These are phyloP conservation scores for Branchipolynoe longqiensis DNA, from an alignment of 2,888 invertebrate species.

Conservation along the genomic window DNA sequence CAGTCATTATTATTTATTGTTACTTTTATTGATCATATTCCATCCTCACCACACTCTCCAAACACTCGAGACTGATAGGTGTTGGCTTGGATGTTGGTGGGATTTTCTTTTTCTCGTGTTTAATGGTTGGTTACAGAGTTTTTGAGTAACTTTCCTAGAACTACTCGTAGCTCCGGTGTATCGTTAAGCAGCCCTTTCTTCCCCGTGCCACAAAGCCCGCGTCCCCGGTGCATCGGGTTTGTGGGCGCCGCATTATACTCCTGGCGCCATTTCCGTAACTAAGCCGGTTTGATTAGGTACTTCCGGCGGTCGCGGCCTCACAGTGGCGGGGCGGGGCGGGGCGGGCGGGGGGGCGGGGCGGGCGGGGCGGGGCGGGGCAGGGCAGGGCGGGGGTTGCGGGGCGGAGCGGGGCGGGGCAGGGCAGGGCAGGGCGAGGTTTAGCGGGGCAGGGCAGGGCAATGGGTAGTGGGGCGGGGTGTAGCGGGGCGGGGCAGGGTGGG, in stretches of 20 bases:
- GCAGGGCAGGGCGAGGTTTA: no score
- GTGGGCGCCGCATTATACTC: constrained; percentile 1
- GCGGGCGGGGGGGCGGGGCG: background rate
- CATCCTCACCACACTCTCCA: background rate
- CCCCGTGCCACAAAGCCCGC: background rate
- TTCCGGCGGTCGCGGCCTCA: no score
- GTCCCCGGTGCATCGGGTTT: background rate
- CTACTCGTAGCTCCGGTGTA: background rate
- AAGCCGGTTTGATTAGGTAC: constrained; percentile 12
- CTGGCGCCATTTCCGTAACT: background rate
- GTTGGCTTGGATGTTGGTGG: no score
- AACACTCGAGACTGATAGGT: no score
- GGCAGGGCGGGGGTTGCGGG: background rate
- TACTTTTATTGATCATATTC: no score
- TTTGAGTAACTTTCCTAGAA: background rate
- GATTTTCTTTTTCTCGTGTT: no score
- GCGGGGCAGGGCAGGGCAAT: no score
- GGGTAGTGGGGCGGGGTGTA: no score
- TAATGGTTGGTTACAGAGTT: no score
- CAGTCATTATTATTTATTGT: no score
- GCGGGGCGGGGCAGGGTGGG: no score
- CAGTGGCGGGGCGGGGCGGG: background rate
- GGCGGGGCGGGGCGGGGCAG: background rate
- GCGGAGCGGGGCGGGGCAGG: background rate
- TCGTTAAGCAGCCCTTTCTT: background rate